Evolutionary conservation across 1,140 invertebrate genomes (phyloP).

Genomic region (Drosophila sp.): DNA sequence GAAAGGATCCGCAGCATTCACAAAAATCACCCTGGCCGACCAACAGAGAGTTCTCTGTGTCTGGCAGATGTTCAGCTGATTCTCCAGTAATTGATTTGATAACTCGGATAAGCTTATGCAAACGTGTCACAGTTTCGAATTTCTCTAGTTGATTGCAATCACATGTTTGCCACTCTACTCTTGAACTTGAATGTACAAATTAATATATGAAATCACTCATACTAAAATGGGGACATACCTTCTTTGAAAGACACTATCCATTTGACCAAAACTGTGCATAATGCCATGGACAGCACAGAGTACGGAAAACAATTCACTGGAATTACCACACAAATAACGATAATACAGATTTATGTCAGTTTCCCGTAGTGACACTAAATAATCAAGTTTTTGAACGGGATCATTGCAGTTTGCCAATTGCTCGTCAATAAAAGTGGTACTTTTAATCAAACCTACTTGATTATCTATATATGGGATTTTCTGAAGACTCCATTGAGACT

Average conservation of each 20-base stretch:
- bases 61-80: not conserved
- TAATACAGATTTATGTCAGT: constrained; percentile 22
- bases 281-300: not conserved
- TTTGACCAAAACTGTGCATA: not conserved
- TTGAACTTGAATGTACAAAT: not conserved
- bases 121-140: not conserved
- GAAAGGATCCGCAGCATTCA: not conserved
- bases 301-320: constrained; percentile 6
- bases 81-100: not conserved
- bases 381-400: constrained; percentile 1
- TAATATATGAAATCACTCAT: not conserved
- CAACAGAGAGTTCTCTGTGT: not conserved
- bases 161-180: not conserved
- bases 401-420: not conserved
- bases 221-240: not conserved
- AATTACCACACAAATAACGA: constrained; percentile 13
- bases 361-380: constrained; percentile 3
- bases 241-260: not conserved
- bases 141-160: not conserved
- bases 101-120: not conserved
- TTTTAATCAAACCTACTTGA: not conserved
- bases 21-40: no score
- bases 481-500: not conserved
- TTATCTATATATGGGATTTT: not conserved
- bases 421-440: not conserved